Base-by-base conservation (phyloP, 2,797 vertebrate species). In the Amazonetta brasiliensis region DNA sequence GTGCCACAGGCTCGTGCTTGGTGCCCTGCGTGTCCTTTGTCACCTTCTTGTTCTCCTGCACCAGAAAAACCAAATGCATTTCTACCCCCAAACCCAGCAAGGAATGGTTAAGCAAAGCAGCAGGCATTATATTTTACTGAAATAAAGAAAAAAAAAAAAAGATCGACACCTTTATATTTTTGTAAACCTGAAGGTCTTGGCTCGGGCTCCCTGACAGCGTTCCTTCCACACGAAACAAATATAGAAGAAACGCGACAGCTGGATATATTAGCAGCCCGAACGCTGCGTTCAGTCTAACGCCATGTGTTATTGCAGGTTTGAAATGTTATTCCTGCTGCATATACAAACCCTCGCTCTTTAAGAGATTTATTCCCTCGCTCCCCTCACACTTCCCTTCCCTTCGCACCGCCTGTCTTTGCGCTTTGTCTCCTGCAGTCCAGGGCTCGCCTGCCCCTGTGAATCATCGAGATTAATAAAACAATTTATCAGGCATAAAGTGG, bases 271-370 rank as follows among this genome's bases (percentile, higher is more conserved):
- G 33, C 39, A 90, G 30, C 52, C 79, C 4, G 0, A 87, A 76
- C 26, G 18, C 26, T 64, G 68, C 30, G n/a, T 54, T 92, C 20
- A 31, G 3, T 94, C 76, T 84, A 73, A 66, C 37, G 18, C 19
- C 66, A 5, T 46, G 41, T 84, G 63, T 93, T 92, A 79, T 23
- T 84, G 68, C 46, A 66, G 63, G 50, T 87, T 76, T 90, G 92
- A 93, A 96, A 92, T 82, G 74, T 90, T 95, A 79, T 89, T 92
- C 87, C 80, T 90, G 30, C 50, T 92, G 43, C 37, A 74, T 93
- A 95, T 69, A 93, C 78, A 92, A 95, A 93, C 41, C 30, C 20
- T 81, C 22, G 8, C 33, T 90, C 55, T 84, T 85, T 68, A 78
- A 67, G 58, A 78, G 33, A 68, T 88, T 72, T 79, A 73, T 83